Percentiles rank a stretch among this genome's conserved stretches.
Evolutionary conservation across 1,140 invertebrate genomes (phyloP).

Genomic region (Orussus abietinus): DNA sequence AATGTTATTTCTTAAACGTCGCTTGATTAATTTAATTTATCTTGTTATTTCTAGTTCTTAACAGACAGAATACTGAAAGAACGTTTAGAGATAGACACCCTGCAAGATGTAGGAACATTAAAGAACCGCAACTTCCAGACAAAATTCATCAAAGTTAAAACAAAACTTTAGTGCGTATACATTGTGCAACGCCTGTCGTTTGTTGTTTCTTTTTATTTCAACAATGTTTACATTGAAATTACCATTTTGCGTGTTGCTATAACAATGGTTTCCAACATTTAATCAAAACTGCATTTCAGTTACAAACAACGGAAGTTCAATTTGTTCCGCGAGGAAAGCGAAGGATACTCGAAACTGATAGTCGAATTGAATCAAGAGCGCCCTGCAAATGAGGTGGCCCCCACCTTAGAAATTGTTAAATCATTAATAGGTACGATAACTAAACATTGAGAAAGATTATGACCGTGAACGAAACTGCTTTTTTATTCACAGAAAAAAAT

Average conservation of each 20-base stretch:
- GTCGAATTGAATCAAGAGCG: conserved; percentile 92
- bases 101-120: conserved; percentile 89
- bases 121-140: conserved; percentile 89
- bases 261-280: conserved; percentile 2
- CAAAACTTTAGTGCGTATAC: conserved; percentile 90
- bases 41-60: conserved; percentile 59
- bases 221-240: conserved; percentile 7
- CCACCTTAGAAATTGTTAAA: conserved; percentile 79
- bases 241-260: neutral
- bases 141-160: conserved; percentile 97
- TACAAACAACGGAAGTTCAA: conserved; percentile 99
- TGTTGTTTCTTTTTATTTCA: conserved; percentile 14
- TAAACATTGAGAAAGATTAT: conserved; percentile 11
- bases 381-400: conserved; percentile 58
- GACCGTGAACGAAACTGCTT: too few species aligned
- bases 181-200: conserved; percentile 2
- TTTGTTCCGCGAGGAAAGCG: conserved; percentile 96
- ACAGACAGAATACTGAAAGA: conserved; percentile 87
- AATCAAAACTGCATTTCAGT: conserved; percentile 60
- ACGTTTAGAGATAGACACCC: conserved; percentile 86
- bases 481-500: too few species aligned
- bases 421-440: conserved; percentile 81
- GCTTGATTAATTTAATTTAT: conserved; percentile 2
- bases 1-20: neutral
- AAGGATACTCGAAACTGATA: conserved; percentile 97